Percentiles rank a stretch among this genome's conserved stretches.
phyloP scores from a whole-genome alignment of 23 tunicate genomes.

The Styela clava region DNA sequence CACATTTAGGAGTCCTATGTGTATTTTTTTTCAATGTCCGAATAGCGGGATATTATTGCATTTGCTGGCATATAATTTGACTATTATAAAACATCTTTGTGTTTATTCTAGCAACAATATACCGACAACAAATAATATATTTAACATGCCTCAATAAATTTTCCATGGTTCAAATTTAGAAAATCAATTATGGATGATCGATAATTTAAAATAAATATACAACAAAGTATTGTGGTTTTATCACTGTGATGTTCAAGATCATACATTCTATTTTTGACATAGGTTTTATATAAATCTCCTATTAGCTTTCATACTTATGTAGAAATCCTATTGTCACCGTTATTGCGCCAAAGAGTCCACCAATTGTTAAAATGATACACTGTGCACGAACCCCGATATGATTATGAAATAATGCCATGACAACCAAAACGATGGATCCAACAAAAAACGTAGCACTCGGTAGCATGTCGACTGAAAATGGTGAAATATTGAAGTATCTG shows the following conservation, averaged over 20 bases:
- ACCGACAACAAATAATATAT: too few relatives aligned
- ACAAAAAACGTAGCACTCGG: neutral
- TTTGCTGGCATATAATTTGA: neutral
- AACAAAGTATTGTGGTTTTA: neutral
- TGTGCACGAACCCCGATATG: neutral
- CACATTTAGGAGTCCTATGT: too few relatives aligned
- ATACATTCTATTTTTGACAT: too few relatives aligned
- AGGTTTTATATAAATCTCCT: neutral
- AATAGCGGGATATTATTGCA: too few relatives aligned
- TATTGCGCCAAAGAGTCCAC: neutral
- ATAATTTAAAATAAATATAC: too few relatives aligned
- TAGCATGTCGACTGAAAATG: neutral
- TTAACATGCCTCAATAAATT: neutral
- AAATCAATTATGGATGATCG: neutral
- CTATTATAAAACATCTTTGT: too few relatives aligned
- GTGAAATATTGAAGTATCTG: neutral
- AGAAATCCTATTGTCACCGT: neutral
- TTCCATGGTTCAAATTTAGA: neutral
- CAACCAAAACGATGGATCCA: neutral
- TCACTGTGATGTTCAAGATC: neutral
- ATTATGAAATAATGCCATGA: neutral
- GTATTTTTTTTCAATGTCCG: too few relatives aligned
- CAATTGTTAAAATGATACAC: neutral
- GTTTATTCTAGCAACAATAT: too few relatives aligned
- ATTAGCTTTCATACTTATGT: neutral